These are phyloP conservation scores for Lepidochitona cinerea DNA, from an alignment of 2,888 invertebrate genomes.

Conservation along the genomic window DNA sequence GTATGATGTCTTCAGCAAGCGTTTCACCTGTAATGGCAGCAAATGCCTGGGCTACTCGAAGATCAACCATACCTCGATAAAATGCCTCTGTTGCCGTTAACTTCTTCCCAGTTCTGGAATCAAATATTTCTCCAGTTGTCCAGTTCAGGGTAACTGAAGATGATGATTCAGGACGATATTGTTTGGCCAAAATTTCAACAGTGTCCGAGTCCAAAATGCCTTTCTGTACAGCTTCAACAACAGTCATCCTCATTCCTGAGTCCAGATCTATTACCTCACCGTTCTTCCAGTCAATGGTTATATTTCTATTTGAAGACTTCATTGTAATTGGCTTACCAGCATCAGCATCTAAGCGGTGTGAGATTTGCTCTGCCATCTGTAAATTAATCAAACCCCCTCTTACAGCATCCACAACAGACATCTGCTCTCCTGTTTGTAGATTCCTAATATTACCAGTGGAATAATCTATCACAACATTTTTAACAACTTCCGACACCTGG, in stretches of 20 bases:
- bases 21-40: constrained; percentile 15
- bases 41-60: constrained; percentile 48
- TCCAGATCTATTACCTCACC: constrained; percentile 74
- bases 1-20: background rate
- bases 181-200: constrained; percentile 74
- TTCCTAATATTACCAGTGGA: constrained; percentile 12
- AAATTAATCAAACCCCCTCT: constrained; percentile 35
- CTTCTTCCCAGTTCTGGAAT: constrained; percentile 78
- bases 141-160: constrained; percentile 76
- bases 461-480: background rate
- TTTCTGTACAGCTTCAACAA: constrained; percentile 80
- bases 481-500: constrained; percentile 7
- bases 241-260: constrained; percentile 83
- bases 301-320: constrained; percentile 6
- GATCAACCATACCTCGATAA: constrained; percentile 47
- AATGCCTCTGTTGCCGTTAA: constrained; percentile 85
- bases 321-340: background rate
- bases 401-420: constrained; percentile 33
- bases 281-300: constrained; percentile 55
- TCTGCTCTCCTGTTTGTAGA: constrained; percentile 37
- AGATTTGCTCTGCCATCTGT: background rate
- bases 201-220: constrained; percentile 78
- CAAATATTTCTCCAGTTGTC: constrained; percentile 77
- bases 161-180: constrained; percentile 31
- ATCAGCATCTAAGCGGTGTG: background rate